phyloP scores from a whole-genome alignment of 1,140 invertebrate genomes.

The Pentalonia nigronervosa region DNA sequence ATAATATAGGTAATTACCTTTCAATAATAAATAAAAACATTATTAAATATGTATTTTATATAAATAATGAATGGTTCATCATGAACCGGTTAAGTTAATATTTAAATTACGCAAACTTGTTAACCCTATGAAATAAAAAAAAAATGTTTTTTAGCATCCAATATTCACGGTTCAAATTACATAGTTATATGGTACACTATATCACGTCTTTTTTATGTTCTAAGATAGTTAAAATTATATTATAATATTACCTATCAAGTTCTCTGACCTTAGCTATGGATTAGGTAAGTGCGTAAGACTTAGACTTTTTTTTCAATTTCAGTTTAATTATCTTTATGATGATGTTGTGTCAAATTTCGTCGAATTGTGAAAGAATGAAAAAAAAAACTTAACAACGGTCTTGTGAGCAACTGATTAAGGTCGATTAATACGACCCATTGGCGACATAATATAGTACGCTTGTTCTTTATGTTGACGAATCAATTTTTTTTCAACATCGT shows the following conservation, averaged over 20 bases:
- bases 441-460: slow-evolving; percentile 15
- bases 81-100: not conserved
- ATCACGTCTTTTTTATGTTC: not conserved
- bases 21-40: not conserved
- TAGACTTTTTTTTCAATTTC: not conserved
- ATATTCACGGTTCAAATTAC: not conserved
- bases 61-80: not conserved
- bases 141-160: not conserved
- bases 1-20: not conserved
- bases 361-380: slow-evolving; percentile 48
- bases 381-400: slow-evolving; percentile 42
- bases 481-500: slow-evolving; percentile 45
- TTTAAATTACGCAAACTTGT: slow-evolving; percentile 10
- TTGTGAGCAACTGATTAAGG: slow-evolving; percentile 52
- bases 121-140: not conserved
- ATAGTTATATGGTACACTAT: not conserved
- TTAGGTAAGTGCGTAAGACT: slow-evolving; percentile 9
- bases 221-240: not conserved
- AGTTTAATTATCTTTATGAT: not conserved
- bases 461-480: slow-evolving; percentile 54
- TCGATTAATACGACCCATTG: slow-evolving; percentile 57
- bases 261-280: not conserved
- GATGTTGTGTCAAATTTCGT: slow-evolving; percentile 47
- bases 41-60: not conserved
- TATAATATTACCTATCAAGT: not conserved